Evolutionary conservation across 2,113 vertebrate genomes (phyloP).

Genomic region (Sylvilagus bachmani): DNA sequence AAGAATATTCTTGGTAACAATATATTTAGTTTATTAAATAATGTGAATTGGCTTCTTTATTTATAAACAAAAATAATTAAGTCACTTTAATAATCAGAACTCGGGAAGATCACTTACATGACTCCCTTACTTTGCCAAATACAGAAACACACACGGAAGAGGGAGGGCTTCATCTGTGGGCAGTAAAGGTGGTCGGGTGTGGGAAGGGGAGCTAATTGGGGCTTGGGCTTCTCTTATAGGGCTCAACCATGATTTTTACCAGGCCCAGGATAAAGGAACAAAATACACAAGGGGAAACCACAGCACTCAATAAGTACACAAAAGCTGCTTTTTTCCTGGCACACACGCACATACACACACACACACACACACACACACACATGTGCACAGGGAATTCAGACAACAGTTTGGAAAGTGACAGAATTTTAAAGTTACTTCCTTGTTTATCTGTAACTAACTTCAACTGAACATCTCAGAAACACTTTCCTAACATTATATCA

Average conservation of each 20-base stretch:
- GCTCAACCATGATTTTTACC: slow-evolving; percentile 45
- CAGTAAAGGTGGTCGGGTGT: slow-evolving; percentile 17
- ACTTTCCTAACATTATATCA: slow-evolving; percentile 68
- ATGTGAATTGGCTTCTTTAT: slow-evolving; percentile 18
- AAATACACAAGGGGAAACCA: background rate
- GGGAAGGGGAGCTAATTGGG: slow-evolving; percentile 19
- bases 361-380: background rate
- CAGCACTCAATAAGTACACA: background rate
- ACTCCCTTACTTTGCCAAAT: background rate
- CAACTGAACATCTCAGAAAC: slow-evolving; percentile 58
- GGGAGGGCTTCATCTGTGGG: slow-evolving; percentile 6
- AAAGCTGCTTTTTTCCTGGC: slow-evolving; percentile 50
- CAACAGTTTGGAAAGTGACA: slow-evolving; percentile 52
- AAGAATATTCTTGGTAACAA: background rate
- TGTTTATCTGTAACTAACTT: slow-evolving; percentile 61
- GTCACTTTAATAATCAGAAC: slow-evolving; percentile 51
- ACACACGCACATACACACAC: background rate
- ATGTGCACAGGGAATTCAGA: background rate
- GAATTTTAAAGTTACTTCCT: slow-evolving; percentile 56
- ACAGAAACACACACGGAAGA: background rate
- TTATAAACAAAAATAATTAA: slow-evolving; percentile 27
- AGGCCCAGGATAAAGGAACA: slow-evolving; percentile 29
- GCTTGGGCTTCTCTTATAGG: slow-evolving; percentile 20
- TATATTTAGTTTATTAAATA: slow-evolving; percentile 57
- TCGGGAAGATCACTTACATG: background rate